Evolutionary conservation across 2,113 vertebrate species (phyloP).

Genomic region (Jaculus jaculus): DNA sequence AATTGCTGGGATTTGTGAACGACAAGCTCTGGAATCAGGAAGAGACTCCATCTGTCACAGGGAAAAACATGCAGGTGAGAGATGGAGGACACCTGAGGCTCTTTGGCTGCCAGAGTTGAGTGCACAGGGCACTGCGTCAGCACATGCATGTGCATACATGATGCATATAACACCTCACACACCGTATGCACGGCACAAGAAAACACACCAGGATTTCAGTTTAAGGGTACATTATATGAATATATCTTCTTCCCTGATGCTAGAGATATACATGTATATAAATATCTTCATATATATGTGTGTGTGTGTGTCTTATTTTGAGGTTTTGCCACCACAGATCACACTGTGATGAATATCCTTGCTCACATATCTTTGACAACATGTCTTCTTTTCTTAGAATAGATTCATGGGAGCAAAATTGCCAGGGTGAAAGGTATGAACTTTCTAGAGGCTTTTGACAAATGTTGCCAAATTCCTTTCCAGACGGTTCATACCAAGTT

Average conservation of each 20-base stretch:
- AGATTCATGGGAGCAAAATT: neutral
- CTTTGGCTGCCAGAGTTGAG: no score
- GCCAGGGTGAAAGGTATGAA: neutral
- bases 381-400: conserved; percentile 10
- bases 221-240: neutral
- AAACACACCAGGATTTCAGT: neutral
- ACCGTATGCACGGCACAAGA: no score
- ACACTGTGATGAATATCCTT: neutral
- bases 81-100: no score
- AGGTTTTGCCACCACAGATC: neutral
- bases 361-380: neutral
- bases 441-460: conserved; percentile 9
- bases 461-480: neutral
- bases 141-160: no score
- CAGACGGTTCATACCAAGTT: neutral
- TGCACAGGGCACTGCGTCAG: no score
- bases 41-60: no score
- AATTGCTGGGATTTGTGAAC: no score
- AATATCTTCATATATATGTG: neutral
- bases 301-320: neutral
- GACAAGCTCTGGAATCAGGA: no score
- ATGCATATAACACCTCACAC: neutral
- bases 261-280: neutral
- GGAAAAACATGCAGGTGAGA: no score
- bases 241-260: neutral